Base-by-base conservation (phyloP, 2,888 invertebrate species). In the Polymixis lichenea region DNA sequence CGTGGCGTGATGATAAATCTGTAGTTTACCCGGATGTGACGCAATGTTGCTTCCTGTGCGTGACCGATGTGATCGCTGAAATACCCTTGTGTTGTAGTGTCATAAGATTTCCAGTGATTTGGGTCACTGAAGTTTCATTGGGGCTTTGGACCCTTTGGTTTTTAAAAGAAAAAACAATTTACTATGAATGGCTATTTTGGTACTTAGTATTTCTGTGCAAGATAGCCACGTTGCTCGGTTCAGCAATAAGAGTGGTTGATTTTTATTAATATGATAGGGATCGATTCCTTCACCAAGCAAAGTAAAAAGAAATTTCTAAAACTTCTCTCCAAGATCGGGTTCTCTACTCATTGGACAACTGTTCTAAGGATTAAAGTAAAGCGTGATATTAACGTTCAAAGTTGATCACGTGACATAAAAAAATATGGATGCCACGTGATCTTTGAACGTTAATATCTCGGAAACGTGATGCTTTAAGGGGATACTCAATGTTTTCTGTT, bases 1-100 rank as follows among this genome's bases (percentile, higher is more conserved):
- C 58, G 74, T 78, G 55, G 78, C 77, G 78, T 83, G 80, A 85
- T 86, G 87, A 85, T 85, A 86, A 87, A 86, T 85, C 78, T 78
- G 55, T 77, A 81, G 76, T 72, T 61, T 60, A 25, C 53, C 68
- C 81, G 87, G 83, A 83, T 71, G 66, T 55, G 28, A 65, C 65
- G 66, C 75, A n/a, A 69, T 75, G 72, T 66, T 46, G 53, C 55
- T 76, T 85, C 81, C 79, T 75, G 77, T 87, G 85, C 87, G 87
- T 87, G 86, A 86, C 87, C 61, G 68, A 75, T 69, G 76, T 32
- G 65, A 77, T 68, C 72, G 56, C 55, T 64, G 55, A 72, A 67
- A 75, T n/a, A 60, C 64, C 72, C 69, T 75, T 77, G 65, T 43
- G 69, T 61, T 51, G 43, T 66, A 70, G 51, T 80, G 74, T 76